Evolutionary conservation across 2,888 invertebrate genomes (phyloP).

Genomic region (Halocaridina rubra): DNA sequence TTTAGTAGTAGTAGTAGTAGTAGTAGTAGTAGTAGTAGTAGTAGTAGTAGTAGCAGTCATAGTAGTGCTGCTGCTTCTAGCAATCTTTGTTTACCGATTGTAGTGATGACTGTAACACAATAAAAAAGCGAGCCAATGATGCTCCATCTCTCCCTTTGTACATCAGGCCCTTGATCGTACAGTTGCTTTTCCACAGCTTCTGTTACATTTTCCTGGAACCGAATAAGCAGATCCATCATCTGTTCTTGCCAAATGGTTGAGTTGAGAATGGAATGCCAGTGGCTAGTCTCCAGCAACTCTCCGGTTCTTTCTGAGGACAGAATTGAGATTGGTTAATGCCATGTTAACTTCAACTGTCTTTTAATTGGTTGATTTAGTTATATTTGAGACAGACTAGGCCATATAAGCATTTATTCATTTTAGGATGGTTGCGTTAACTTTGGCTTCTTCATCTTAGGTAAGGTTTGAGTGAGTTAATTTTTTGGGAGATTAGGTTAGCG

Average conservation of each 20-base stretch:
- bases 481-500: too few relatives aligned
- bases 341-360: too few relatives aligned
- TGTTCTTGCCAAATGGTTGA: slow-evolving; percentile 76
- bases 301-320: slow-evolving; percentile 74
- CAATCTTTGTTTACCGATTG: slow-evolving; percentile 77
- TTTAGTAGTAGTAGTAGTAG: too few relatives aligned
- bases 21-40: not conserved
- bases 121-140: slow-evolving; percentile 87
- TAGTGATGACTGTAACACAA: slow-evolving; percentile 87
- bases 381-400: too few relatives aligned
- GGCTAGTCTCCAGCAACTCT: not conserved
- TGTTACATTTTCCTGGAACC: slow-evolving; percentile 84
- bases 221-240: slow-evolving; percentile 81
- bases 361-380: too few relatives aligned
- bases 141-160: slow-evolving; percentile 76
- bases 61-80: not conserved
- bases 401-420: too few relatives aligned
- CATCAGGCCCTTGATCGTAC: slow-evolving; percentile 66
- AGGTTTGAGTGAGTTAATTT: too few relatives aligned
- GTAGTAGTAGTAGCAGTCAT: not conserved
- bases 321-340: too few relatives aligned
- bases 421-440: too few relatives aligned
- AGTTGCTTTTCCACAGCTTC: slow-evolving; percentile 76
- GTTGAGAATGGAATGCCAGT: slow-evolving; percentile 71
- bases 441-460: too few relatives aligned